Conservation (phyloP, 2,797 vertebrate genomes). For the Chaunax sp. region DNA sequence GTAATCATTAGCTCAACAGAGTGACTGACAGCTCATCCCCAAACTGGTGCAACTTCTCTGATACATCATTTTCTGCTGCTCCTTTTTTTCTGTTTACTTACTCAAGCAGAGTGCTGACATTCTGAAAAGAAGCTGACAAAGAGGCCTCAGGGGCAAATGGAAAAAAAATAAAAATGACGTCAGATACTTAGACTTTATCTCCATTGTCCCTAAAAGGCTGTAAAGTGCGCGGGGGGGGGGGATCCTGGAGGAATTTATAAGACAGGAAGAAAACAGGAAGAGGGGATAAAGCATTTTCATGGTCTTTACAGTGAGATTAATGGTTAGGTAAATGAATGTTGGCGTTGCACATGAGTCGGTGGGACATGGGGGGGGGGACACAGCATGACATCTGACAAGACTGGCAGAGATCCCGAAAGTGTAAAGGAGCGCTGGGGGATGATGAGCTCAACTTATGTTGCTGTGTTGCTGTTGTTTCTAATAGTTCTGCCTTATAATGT, state of each 20-base stretch:
- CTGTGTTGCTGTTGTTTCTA: conserved; percentile 39
- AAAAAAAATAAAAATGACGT: conserved; percentile 70
- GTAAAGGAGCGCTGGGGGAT: conserved; percentile 39
- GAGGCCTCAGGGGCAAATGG: conserved; percentile 61
- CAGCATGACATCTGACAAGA: conserved; percentile 65
- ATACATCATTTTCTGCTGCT: conserved; percentile 77
- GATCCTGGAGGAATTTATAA: conserved; percentile 27
- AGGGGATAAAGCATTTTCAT: conserved; percentile 41
- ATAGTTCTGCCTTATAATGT: no score
- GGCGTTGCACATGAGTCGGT: conserved; percentile 38
- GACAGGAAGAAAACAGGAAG: conserved; percentile 11
- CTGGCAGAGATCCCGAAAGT: conserved; percentile 37
- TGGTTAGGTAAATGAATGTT: conserved; percentile 33
- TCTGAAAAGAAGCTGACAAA: conserved; percentile 78
- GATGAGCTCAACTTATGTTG: conserved; percentile 49
- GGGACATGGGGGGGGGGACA: conserved; percentile 47
- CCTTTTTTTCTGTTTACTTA: conserved; percentile 78
- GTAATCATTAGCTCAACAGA: conserved; percentile 80
- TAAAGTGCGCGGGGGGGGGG: no score
- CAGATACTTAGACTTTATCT: conserved; percentile 73
- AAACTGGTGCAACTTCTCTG: conserved; percentile 68
- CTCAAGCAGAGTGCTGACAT: conserved; percentile 77
- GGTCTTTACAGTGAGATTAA: conserved; percentile 61
- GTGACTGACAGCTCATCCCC: conserved; percentile 77
- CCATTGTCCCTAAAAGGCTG: conserved; percentile 48